A percentile compares a stretch with the other conserved stretches of the same genome.
Evolutionary conservation across 2,888 invertebrate species (phyloP).

Genomic region (Netelia virgata): DNA sequence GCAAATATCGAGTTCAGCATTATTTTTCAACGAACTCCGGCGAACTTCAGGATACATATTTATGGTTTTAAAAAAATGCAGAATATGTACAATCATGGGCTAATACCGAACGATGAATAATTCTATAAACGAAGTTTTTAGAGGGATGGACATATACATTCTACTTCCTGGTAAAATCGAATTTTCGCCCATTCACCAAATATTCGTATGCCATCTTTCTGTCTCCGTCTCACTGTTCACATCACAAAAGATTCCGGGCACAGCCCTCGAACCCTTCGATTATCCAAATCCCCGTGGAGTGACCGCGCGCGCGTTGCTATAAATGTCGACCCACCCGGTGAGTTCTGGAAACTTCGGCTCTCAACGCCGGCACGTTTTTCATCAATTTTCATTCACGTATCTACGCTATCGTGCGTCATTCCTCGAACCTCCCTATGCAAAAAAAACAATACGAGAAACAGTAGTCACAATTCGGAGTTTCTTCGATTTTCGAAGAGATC

Average conservation of each 20-base stretch:
- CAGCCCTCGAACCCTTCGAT: constrained; percentile 47
- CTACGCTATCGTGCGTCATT: not conserved
- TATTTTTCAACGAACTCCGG: not conserved
- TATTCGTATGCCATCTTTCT: constrained; percentile 5
- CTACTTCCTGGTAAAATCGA: not conserved
- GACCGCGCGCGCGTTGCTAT: constrained; percentile 33
- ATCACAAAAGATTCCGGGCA: constrained; percentile 33
- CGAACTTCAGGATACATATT: not conserved
- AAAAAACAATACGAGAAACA: constrained; percentile 1
- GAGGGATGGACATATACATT: not conserved
- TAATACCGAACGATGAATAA: not conserved
- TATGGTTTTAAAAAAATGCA: not conserved
- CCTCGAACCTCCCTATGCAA: not conserved
- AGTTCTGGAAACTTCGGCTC: constrained; percentile 36
- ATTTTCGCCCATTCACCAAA: constrained; percentile 35
- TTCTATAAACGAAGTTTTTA: constrained; percentile 3
- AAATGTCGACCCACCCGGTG: constrained; percentile 1
- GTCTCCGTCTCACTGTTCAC: not conserved
- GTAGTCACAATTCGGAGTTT: constrained; percentile 1
- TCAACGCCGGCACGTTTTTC: constrained; percentile 22
- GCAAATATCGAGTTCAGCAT: not conserved
- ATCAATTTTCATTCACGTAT: constrained; percentile 47
- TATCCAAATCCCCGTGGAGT: constrained; percentile 39
- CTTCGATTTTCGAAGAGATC: not conserved
- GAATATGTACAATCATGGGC: not conserved